These are phyloP conservation scores for Temnothorax nylanderi DNA, from an alignment of 1,140 invertebrate species.

Conservation along the genomic window DNA sequence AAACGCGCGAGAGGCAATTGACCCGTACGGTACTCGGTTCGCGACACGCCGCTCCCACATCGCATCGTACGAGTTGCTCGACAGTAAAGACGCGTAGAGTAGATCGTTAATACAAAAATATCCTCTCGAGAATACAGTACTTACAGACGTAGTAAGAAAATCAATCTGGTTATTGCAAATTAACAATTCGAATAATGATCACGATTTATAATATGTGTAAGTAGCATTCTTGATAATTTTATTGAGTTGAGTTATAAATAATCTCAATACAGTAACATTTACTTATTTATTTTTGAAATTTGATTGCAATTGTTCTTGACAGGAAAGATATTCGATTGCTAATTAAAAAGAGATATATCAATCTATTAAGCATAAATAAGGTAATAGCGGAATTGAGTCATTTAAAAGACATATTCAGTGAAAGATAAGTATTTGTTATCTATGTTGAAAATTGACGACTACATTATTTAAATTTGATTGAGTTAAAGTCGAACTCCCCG, in stretches of 20 bases:
- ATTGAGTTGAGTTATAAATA: background rate
- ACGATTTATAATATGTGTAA: no score
- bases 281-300: background rate
- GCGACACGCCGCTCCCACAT: conserved; percentile 2
- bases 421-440: conserved; percentile 3
- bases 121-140: background rate
- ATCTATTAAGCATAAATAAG: background rate
- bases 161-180: background rate
- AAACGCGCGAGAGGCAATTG: conserved; percentile 35
- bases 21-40: conserved; percentile 28
- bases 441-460: background rate
- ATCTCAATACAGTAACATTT: background rate
- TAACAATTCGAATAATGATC: background rate
- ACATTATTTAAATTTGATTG: background rate
- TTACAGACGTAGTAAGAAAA: background rate
- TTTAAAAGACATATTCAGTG: background rate
- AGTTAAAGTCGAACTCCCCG: background rate
- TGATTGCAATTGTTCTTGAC: background rate
- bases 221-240: background rate
- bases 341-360: background rate
- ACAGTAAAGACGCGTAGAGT: background rate
- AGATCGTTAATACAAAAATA: background rate
- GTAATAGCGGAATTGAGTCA: background rate
- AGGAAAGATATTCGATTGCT: background rate
- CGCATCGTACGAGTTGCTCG: background rate